phyloP scores from a whole-genome alignment of 2,888 invertebrate genomes.

The Philonicus albiceps region DNA sequence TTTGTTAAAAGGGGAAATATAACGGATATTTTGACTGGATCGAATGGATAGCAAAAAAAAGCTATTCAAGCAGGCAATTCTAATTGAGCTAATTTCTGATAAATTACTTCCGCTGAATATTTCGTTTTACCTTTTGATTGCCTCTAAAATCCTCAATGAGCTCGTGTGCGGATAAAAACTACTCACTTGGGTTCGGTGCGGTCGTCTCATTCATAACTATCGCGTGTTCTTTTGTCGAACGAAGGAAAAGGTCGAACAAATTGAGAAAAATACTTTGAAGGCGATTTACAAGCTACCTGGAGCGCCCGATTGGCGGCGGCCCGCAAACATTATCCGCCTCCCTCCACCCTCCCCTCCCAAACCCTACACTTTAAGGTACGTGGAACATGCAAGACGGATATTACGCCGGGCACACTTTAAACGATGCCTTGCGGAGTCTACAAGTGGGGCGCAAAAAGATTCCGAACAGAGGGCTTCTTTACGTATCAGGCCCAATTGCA shows the following conservation, averaged over 20 bases:
- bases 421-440: not conserved
- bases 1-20: not conserved
- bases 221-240: slow-evolving; percentile 40
- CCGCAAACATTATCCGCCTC: slow-evolving; percentile 29
- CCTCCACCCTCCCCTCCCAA: not conserved
- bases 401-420: slow-evolving; percentile 32
- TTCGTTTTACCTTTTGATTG: slow-evolving; percentile 29
- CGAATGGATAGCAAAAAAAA: not conserved
- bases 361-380: not conserved
- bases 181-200: slow-evolving; percentile 11
- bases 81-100: slow-evolving; percentile 39
- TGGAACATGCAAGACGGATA: slow-evolving; percentile 38
- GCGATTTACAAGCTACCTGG: slow-evolving; percentile 43
- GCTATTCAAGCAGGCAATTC: not conserved
- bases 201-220: slow-evolving; percentile 41
- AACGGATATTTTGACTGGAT: slow-evolving; percentile 16
- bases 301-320: slow-evolving; percentile 15
- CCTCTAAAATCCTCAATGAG: slow-evolving; percentile 36
- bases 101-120: slow-evolving; percentile 38
- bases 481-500: slow-evolving; percentile 38
- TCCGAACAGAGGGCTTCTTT: not conserved
- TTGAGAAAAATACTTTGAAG: slow-evolving; percentile 37
- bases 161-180: slow-evolving; percentile 39
- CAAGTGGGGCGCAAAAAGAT: not conserved
- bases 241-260: slow-evolving; percentile 34